Evolutionary conservation across 2,113 vertebrate species (phyloP), one percentile per base, ranked within the genome.

Genomic region (Leiothrix lutea): DNA sequence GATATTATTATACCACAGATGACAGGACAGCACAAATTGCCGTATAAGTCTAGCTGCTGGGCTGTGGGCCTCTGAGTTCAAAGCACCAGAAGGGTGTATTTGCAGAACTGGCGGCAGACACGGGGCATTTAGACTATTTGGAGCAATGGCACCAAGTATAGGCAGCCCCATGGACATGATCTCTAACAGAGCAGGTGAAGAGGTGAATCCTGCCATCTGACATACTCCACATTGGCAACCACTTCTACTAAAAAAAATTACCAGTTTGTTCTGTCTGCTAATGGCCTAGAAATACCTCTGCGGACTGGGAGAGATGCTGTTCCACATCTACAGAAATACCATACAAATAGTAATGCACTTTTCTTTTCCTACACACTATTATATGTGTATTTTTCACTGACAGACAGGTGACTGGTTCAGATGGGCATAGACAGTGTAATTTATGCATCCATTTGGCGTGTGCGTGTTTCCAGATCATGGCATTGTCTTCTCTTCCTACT

Each of bases 401-500:
- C 54, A 94, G 95, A 62, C 36, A 91, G 95, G 95, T 80, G 48
- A 67, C 86, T 94, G 58, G 66, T 95, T 93, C 91, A 51, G 62
- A 66, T 90, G 58, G 84, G 93, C 95, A 93, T 42, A 97, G 89
- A 94, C 74, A 0, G 82, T 77, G 70, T 95, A 92, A 97, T 97
- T 95, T 97, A 95, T 87, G 94, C 92, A 97, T 84, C 91, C 74
- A 73, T 96, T 98, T 97, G 97, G 97, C 90, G 1, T 97, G 86
- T 97, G 87, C 85, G 12, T 96, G 92, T 96, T 97, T 97, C 94
- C 92, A 97, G 94, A 97, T 96, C 97, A 22, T 92, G 96, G 97
- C 97, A 97, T 98, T 97, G 97, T 97, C 97, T 98, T 91, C 91
- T 97, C 85, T 95, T 97, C 92, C 95, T 97, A 89, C 96, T 91